These are phyloP conservation scores for Halichondria panicea DNA, from an alignment of 37 sponge, comb jelly and placozoan genomes.

Conservation along the genomic window DNA sequence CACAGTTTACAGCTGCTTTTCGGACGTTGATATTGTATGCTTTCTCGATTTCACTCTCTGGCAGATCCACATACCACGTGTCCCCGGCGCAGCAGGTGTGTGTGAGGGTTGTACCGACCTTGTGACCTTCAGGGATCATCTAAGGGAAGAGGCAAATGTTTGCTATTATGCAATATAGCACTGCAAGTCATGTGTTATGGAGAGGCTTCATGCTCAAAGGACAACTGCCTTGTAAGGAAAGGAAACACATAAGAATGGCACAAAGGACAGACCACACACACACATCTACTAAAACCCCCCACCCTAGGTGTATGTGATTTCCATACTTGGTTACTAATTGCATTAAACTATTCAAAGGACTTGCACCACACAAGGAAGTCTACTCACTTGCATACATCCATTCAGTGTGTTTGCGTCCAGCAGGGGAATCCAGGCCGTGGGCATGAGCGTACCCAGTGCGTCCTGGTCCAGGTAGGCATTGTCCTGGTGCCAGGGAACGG, in stretches of 20 bases:
- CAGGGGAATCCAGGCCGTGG: conserved; percentile 86
- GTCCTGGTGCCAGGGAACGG: conserved; percentile 94
- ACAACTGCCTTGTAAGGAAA: too few relatives aligned
- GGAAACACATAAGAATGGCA: too few relatives aligned
- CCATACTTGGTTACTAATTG: too few relatives aligned
- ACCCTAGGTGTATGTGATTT: too few relatives aligned
- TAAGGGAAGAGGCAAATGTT: conserved; percentile 1
- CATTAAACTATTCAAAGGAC: too few relatives aligned
- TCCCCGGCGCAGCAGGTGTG: conserved; percentile 82
- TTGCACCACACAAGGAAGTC: too few relatives aligned
- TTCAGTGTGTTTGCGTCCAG: conserved; percentile 70
- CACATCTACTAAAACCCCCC: too few relatives aligned
- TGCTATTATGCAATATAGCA: too few relatives aligned
- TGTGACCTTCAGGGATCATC: conserved; percentile 72
- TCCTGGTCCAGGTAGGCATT: conserved; percentile 71
- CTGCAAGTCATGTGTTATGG: too few relatives aligned
- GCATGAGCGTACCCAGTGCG: conserved; percentile 32
- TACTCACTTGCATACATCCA: conserved; percentile 86
- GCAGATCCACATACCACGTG: conserved; percentile 81
- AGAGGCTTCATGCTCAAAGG: too few relatives aligned
- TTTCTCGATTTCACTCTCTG: conserved; percentile 54
- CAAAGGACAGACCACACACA: too few relatives aligned
- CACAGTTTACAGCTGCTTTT: conserved; percentile 68
- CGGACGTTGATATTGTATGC: conserved; percentile 50
- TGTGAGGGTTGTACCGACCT: conserved; percentile 49